Conservation (phyloP, 2,797 vertebrate genomes). For the Eutrigla gurnardus region DNA sequence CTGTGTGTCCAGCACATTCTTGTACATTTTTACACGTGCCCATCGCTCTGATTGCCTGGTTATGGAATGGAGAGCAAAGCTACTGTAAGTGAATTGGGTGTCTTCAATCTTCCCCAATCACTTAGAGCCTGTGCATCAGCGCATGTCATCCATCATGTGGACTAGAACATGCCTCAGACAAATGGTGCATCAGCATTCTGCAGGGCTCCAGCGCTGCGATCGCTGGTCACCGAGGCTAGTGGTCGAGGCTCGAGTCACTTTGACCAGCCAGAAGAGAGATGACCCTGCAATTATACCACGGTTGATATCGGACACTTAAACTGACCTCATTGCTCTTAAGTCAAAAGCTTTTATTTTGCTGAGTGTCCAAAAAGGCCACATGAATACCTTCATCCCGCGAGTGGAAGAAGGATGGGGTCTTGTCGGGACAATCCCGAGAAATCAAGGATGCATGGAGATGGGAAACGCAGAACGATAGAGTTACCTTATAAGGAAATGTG, state of each 20-base stretch:
- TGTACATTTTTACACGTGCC: constrained; percentile 75
- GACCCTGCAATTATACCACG: constrained; percentile 53
- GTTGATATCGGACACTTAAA: constrained; percentile 56
- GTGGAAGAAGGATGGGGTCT: constrained; percentile 31
- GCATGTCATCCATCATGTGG: constrained; percentile 92
- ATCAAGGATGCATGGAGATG: constrained; percentile 40
- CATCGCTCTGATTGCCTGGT: constrained; percentile 90
- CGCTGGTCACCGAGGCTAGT: constrained; percentile 40
- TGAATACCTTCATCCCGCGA: constrained; percentile 20
- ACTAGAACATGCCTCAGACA: constrained; percentile 84
- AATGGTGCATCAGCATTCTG: constrained; percentile 90
- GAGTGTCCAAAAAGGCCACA: constrained; percentile 43
- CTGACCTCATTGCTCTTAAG: constrained; percentile 50
- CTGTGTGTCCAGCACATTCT: constrained; percentile 67
- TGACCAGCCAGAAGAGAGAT: constrained; percentile 38
- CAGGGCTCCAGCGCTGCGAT: constrained; percentile 74
- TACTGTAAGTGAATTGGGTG: constrained; percentile 92
- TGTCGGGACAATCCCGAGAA: constrained; percentile 47
- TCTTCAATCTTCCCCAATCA: constrained; percentile 95
- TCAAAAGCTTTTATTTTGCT: constrained; percentile 54
- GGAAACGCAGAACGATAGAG: constrained; percentile 40
- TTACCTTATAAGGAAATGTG: constrained; percentile 45
- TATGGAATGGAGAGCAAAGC: constrained; percentile 89
- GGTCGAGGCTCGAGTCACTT: constrained; percentile 32
- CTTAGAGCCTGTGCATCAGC: constrained; percentile 91